Evolutionary conservation across 2,888 invertebrate species (phyloP).

Genomic region (Diarsia rubi): DNA sequence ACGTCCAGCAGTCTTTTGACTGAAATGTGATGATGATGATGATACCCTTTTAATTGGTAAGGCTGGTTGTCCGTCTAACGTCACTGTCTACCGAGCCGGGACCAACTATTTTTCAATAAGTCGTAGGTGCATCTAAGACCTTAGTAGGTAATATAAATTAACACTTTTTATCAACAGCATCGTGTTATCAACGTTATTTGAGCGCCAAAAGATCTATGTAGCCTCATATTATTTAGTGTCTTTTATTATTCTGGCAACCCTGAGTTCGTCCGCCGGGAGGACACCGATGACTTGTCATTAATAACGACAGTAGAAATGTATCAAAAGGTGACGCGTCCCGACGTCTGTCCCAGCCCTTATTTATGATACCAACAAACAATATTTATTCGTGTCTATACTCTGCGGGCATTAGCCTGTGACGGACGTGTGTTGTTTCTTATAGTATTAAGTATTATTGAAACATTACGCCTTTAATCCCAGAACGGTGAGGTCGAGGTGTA

Average conservation of each 20-base stretch:
- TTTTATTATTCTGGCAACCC: slow-evolving; percentile 77
- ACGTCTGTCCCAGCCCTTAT: slow-evolving; percentile 88
- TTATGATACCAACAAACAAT: slow-evolving; percentile 89
- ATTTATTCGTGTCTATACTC: slow-evolving; percentile 78
- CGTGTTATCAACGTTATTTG: background rate
- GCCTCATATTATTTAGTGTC: background rate
- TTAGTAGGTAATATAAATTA: too few relatives aligned
- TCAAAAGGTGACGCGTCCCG: slow-evolving; percentile 90
- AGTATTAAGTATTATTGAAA: slow-evolving; percentile 12
- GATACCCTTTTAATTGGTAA: too few relatives aligned
- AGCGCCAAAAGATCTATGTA: background rate
- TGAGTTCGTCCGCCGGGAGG: slow-evolving; percentile 83
- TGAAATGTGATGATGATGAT: too few relatives aligned
- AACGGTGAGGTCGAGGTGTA: background rate
- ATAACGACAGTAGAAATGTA: slow-evolving; percentile 91
- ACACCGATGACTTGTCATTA: slow-evolving; percentile 91
- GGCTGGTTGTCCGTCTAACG: too few relatives aligned
- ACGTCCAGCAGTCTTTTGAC: too few relatives aligned
- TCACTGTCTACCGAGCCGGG: too few relatives aligned
- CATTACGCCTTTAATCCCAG: background rate
- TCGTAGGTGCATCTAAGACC: too few relatives aligned
- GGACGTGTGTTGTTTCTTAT: slow-evolving; percentile 62
- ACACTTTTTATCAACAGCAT: too few relatives aligned
- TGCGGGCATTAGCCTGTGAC: slow-evolving; percentile 63
- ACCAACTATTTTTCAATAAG: too few relatives aligned